phyloP scores from a whole-genome alignment of 2,888 invertebrate species.

The Prosopocoilus inquinatus region DNA sequence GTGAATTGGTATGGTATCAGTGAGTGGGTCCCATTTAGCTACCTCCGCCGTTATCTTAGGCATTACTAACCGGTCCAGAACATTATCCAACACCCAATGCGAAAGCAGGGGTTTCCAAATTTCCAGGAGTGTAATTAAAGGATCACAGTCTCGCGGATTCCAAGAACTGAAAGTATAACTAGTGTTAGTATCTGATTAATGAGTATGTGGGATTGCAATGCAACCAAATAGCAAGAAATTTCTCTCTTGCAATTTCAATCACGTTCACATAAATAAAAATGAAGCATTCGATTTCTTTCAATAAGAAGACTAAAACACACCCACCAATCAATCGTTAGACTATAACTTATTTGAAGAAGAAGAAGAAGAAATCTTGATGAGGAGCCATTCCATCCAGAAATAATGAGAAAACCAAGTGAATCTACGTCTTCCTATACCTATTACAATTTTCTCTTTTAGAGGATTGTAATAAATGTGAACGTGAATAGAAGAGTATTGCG shows the following conservation, averaged over 20 bases:
- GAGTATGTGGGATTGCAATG: no score
- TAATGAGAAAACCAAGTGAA: background rate
- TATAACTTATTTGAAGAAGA: no score
- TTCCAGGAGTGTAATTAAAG: constrained; percentile 76
- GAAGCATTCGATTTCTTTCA: no score
- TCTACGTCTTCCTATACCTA: background rate
- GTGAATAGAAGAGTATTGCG: background rate
- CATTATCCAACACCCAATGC: constrained; percentile 77
- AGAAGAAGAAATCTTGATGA: no score
- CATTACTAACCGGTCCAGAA: constrained; percentile 78
- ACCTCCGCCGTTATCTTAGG: constrained; percentile 75
- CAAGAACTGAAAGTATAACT: constrained; percentile 59
- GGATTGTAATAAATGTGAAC: background rate
- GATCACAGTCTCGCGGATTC: constrained; percentile 78
- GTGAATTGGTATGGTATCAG: constrained; percentile 93
- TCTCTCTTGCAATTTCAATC: no score
- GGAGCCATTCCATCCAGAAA: no score
- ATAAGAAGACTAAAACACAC: no score
- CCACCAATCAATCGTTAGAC: no score
- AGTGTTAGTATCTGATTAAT: background rate
- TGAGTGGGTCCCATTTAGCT: constrained; percentile 91
- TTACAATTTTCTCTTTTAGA: background rate
- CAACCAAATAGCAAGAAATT: background rate
- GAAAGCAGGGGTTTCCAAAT: constrained; percentile 81
- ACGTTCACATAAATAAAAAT: no score